Base-by-base conservation (phyloP, 1,140 invertebrate genomes). In the Drosophila orena region DNA sequence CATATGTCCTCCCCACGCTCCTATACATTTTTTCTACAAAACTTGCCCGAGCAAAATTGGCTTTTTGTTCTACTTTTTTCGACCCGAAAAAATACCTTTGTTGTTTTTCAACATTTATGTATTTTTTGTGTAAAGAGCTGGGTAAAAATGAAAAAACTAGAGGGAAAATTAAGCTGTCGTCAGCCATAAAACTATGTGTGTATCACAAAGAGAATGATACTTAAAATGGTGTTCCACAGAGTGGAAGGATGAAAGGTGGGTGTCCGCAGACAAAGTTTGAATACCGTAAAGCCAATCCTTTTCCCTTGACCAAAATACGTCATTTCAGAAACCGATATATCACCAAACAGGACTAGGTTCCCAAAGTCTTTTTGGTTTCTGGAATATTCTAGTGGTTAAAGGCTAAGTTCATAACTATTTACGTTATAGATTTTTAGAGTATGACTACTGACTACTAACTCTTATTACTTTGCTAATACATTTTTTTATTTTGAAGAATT, bases 141-240 rank as follows among this genome's bases (percentile, higher is more conserved):
- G 24, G 56, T 34, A 43, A 77, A 80, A 81, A 46, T 57, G 54
- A 34, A 64, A 73, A 81, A 81, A 81, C 58, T 61, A 79, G 52
- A 62, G 69, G 47, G 43, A 81, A 86, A 78, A 78, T 86, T 58
- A 60, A 81, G 78, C 81, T 85, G 81, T 85, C 81, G 78, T 58
- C 83, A 58, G 55, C 68, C 75, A 86, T 81, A 88, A 76, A 80
- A 77, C 81, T 64, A 46, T 76, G 73, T 59, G 55, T 68, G 73
- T 77, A 76, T 77, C 64, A 74, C 71, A 74, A 74, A 74, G 50
- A 70, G 70, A 74, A 74, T 74, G 70, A 73, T 50, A 74, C 57
- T 62, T 74, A 70, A 74, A 74, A 72, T 64, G 50, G 42, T 49
- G 57, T 50, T 64, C 42, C 3, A 17, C 40, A 38, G 37, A 22